phyloP scores from a whole-genome alignment of 2,113 vertebrate species.

The Daubentonia madagascariensis region DNA sequence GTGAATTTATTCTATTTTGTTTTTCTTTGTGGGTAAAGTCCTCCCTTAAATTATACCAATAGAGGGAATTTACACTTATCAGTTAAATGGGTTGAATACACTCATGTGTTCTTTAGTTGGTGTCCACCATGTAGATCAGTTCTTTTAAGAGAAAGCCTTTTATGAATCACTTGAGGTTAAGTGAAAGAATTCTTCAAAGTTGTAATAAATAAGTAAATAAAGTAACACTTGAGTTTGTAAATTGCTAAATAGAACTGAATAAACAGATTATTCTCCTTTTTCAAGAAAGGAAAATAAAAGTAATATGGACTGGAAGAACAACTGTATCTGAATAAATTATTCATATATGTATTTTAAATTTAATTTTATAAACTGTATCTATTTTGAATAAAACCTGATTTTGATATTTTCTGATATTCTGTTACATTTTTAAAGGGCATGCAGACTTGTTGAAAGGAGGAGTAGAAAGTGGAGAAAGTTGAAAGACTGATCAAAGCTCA shows the following conservation, averaged over 20 bases:
- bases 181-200: constrained; percentile 16
- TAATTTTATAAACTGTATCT: constrained; percentile 21
- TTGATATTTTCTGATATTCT: constrained; percentile 12
- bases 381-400: constrained; percentile 36
- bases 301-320: not conserved
- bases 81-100: not conserved
- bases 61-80: not conserved
- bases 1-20: not conserved
- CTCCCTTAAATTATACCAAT: constrained; percentile 6
- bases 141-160: constrained; percentile 23
- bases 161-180: not conserved
- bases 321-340: constrained; percentile 23
- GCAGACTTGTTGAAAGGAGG: not conserved
- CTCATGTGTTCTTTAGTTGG: not conserved
- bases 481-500: not conserved
- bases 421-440: constrained; percentile 43
- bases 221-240: constrained; percentile 29
- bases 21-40: not conserved
- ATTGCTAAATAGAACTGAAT: not conserved
- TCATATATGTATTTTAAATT: not conserved
- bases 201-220: constrained; percentile 25
- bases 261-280: not conserved
- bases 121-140: not conserved
- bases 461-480: constrained; percentile 38
- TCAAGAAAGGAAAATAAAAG: constrained; percentile 43